Evolutionary conservation across 2,888 invertebrate genomes (phyloP), one percentile per base, ranked within the genome.

Genomic region (Yponomeuta evonymella): DNA sequence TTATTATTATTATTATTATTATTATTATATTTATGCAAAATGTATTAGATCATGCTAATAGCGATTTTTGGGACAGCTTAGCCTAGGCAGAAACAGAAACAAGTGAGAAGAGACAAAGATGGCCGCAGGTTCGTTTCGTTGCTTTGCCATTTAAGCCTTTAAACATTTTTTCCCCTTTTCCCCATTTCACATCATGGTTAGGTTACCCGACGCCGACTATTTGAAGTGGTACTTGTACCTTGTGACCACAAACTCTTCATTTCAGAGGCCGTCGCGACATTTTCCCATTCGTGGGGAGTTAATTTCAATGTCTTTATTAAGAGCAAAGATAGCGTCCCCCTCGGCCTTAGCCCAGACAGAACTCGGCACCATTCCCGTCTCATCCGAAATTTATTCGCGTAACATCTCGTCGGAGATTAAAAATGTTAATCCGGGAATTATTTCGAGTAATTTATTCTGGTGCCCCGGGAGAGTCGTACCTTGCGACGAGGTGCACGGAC

Each of bases 371-470:
- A 58, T 58, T 58, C 51, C 51, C 51, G 15, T 58, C 51, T 58
- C 51, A 58, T 43, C 29, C 63, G 12, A 48, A 90, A 89, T 88
- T 89, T 88, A 89, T 89, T 85, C 87, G 79, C 73, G 85, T 83
- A 85, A 88, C 89, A 90, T 88, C 85, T 85, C 85, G 84, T 77
- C 79, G 80, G 79, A 89, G 90, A 90, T 92, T 91, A 92, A 91
- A 92, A 92, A 92, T 92, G 91, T 87, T 90, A 91, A 90, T 90
- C 87, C 84, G 78, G 85, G 84, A 90, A 89, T 91, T 89, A 90
- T 91, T 88, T 86, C 79, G 78, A 78, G 86, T 83, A 89, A 90
- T 90, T 89, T 90, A 90, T 91, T 85, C 85, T 76, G 81, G 77
- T 81, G 79, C 81, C 81, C 79, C 79, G 81, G 80, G 80, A 78